Conservation (phyloP, 2,797 vertebrate genomes). For the Clarias pachynema region DNA sequence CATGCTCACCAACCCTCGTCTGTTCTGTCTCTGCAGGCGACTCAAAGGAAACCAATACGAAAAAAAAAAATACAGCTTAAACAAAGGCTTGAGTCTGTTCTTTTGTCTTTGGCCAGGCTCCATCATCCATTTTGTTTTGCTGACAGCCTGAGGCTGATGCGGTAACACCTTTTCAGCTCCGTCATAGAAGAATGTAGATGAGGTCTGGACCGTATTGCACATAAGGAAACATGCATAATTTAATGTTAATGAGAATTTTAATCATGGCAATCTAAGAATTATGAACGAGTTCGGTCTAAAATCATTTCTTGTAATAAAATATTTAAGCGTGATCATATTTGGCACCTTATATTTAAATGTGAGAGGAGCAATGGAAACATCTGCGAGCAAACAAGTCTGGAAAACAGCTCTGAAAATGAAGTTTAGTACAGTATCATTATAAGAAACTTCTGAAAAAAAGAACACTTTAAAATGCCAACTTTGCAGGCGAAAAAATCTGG, state of each 20-base stretch:
- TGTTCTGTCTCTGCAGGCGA: conserved; percentile 16
- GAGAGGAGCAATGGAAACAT: not conserved
- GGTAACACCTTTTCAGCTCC: not conserved
- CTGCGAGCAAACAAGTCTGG: not conserved
- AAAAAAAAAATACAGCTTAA: conserved; percentile 46
- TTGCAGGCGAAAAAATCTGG: no score
- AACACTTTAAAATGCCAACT: not conserved
- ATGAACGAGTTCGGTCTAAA: not conserved
- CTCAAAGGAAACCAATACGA: conserved; percentile 5
- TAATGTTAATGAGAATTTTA: not conserved
- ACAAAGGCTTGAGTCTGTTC: conserved; percentile 71
- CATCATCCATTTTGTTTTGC: conserved; percentile 60
- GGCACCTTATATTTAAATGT: not conserved
- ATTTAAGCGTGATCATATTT: not conserved
- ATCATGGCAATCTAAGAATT: not conserved
- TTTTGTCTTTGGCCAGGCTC: conserved; percentile 69
- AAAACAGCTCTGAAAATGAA: not conserved
- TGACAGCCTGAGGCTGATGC: conserved; percentile 44
- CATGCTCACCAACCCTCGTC: not conserved
- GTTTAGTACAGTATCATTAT: not conserved
- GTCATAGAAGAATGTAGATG: conserved; percentile 3
- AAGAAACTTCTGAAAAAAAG: not conserved
- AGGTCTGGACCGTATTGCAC: not conserved
- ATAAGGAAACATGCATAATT: conserved; percentile 18
- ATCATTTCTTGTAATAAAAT: not conserved